These are phyloP conservation scores for Rhysida immarginata DNA, from an alignment of 1,140 invertebrate genomes.

Conservation along the genomic window DNA sequence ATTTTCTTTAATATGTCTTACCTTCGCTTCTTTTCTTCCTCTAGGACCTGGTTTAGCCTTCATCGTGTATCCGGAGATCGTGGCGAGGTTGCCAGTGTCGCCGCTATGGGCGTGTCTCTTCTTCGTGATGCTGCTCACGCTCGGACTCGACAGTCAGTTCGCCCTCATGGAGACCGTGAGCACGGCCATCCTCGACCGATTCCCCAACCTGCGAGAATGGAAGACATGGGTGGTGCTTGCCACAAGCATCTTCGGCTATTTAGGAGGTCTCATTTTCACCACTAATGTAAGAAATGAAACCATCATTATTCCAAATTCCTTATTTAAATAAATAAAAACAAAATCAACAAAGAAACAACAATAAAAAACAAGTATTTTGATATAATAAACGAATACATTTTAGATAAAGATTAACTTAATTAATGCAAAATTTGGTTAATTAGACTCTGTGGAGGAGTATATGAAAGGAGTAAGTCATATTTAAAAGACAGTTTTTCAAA, in stretches of 20 bases:
- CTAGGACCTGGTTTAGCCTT: conserved; percentile 63
- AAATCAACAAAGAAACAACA: too few species aligned
- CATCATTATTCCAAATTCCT: too few species aligned
- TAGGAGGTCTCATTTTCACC: conserved; percentile 41
- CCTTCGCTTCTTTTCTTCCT: conserved; percentile 8
- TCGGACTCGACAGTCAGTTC: conserved; percentile 61
- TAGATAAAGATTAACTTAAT: too few species aligned
- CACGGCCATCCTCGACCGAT: conserved; percentile 58
- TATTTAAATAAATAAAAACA: too few species aligned
- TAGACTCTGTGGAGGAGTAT: too few species aligned
- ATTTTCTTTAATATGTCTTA: too few species aligned
- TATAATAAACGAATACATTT: too few species aligned
- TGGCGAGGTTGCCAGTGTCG: conserved; percentile 57
- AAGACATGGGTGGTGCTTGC: conserved; percentile 53
- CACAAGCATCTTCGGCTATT: conserved; percentile 52
- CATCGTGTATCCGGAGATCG: conserved; percentile 72
- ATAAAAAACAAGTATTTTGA: too few species aligned
- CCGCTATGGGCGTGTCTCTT: conserved; percentile 72
- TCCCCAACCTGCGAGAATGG: conserved; percentile 49
- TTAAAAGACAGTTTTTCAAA: too few species aligned
- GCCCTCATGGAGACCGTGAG: conserved; percentile 65
- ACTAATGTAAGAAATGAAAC: conserved; percentile 17
- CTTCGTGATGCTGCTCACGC: conserved; percentile 64
- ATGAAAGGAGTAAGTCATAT: too few species aligned
- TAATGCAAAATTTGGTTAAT: too few species aligned